A percentile compares a stretch with the other conserved stretches of the same genome.
These are phyloP conservation scores for Ammodytes dubius DNA, from an alignment of 2,113 vertebrate species.

Conservation along the genomic window DNA sequence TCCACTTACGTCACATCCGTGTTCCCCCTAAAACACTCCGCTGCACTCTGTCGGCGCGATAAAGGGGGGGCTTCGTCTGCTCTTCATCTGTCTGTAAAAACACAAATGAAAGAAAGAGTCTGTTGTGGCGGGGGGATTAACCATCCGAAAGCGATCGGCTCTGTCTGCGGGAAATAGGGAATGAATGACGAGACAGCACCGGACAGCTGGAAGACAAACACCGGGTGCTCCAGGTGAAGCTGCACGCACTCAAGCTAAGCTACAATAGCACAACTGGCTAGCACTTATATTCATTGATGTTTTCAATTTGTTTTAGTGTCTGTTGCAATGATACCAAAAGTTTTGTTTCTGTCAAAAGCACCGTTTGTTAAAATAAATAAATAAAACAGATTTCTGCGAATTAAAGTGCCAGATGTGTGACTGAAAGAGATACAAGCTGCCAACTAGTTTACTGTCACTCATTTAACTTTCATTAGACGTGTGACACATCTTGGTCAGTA, in stretches of 20 bases:
- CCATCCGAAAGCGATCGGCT: constrained; percentile 77
- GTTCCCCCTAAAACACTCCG: constrained; percentile 7
- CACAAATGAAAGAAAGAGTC: constrained; percentile 77
- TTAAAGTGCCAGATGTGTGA: background rate
- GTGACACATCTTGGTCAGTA: background rate
- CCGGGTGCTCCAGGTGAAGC: constrained; percentile 87
- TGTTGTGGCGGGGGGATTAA: constrained; percentile 76
- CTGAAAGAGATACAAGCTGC: background rate
- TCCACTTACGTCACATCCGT: constrained; percentile 55
- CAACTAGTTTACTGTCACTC: background rate
- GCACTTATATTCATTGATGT: background rate
- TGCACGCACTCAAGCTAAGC: constrained; percentile 44
- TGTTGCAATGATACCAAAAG: background rate
- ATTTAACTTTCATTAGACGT: background rate
- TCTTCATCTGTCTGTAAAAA: constrained; percentile 55
- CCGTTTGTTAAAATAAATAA: too few species aligned
- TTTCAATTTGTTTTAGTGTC: background rate
- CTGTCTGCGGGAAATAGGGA: constrained; percentile 83
- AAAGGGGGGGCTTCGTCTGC: constrained; percentile 17
- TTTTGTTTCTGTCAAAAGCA: background rate
- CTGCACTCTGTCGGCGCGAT: constrained; percentile 14
- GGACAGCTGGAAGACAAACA: constrained; percentile 87
- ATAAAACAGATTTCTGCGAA: background rate
- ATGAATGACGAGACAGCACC: constrained; percentile 88
- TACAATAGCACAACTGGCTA: constrained; percentile 36